phyloP scores from a whole-genome alignment of 2,113 vertebrate genomes.

The Alethe diademata region DNA sequence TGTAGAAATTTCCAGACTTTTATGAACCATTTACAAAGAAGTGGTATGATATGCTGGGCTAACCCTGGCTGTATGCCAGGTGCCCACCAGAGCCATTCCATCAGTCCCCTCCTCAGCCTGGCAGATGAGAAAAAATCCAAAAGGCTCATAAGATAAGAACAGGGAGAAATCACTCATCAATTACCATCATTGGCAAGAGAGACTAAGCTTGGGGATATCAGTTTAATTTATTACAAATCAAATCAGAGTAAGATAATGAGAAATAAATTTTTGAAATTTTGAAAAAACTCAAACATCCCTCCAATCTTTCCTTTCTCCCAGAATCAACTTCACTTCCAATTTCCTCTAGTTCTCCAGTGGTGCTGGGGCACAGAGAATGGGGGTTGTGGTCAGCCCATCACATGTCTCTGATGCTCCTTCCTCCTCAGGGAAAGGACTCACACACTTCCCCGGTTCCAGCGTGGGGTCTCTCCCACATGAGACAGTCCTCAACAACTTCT shows the following conservation, averaged over 20 bases:
- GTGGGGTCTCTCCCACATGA: rapidly evolving
- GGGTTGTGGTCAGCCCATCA: too few species aligned
- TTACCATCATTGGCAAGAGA: neutral
- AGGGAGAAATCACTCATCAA: neutral
- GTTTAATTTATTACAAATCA: neutral
- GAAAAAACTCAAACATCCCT: neutral
- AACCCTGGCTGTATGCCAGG: neutral
- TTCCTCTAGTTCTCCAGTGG: neutral
- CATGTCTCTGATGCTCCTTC: neutral
- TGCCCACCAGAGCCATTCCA: neutral
- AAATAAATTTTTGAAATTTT: neutral
- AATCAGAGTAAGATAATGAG: neutral
- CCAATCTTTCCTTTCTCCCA: neutral
- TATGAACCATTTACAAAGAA: neutral
- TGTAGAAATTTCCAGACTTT: neutral
- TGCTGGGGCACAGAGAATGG: neutral
- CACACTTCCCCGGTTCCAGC: rapidly evolving
- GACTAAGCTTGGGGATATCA: neutral
- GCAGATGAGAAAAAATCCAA: neutral
- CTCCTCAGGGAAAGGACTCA: neutral
- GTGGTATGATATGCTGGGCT: neutral
- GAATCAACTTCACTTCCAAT: neutral
- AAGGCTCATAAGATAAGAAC: neutral
- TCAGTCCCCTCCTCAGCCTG: neutral
- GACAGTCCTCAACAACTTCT: neutral